Percentiles rank a stretch among this genome's conserved stretches.
Conservation (phyloP, 2,888 invertebrate species). For the Glaucopsyche alexis region DNA sequence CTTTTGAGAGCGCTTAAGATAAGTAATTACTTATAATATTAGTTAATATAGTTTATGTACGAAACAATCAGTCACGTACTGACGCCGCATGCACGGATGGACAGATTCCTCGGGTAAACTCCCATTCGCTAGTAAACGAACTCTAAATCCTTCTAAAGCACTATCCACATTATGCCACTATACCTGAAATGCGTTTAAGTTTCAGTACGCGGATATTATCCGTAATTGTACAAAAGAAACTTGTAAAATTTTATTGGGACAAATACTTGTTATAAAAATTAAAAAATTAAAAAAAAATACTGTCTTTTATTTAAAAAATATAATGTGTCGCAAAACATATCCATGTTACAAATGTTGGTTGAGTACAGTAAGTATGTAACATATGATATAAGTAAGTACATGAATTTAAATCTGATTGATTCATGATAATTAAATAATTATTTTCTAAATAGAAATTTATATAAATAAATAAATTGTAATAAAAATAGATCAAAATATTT, state of each 20-base stretch:
- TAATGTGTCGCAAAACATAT: background rate
- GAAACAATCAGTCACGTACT: slow-evolving; percentile 48
- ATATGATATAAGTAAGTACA: background rate
- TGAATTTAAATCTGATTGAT: background rate
- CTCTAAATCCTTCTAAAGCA: slow-evolving; percentile 53
- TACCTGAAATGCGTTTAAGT: slow-evolving; percentile 62
- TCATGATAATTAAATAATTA: too few species aligned
- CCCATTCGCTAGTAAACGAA: slow-evolving; percentile 46
- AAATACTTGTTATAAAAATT: slow-evolving; percentile 76
- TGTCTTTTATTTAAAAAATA: slow-evolving; percentile 44
- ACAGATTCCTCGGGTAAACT: slow-evolving; percentile 50
- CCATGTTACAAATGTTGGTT: background rate
- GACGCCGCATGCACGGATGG: slow-evolving; percentile 63
- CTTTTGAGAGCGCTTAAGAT: slow-evolving; percentile 16
- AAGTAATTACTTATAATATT: slow-evolving; percentile 22
- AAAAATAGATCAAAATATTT: too few species aligned
- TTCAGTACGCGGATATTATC: slow-evolving; percentile 62
- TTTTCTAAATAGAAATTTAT: too few species aligned
- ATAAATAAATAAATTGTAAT: too few species aligned
- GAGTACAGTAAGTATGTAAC: background rate
- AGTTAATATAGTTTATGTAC: slow-evolving; percentile 17
- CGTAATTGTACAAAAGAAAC: slow-evolving; percentile 74
- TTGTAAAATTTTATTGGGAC: slow-evolving; percentile 78
- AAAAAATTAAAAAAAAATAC: slow-evolving; percentile 58
- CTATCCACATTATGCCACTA: slow-evolving; percentile 55